Conservation (phyloP, 2,888 invertebrate species). For the Mantis religiosa region DNA sequence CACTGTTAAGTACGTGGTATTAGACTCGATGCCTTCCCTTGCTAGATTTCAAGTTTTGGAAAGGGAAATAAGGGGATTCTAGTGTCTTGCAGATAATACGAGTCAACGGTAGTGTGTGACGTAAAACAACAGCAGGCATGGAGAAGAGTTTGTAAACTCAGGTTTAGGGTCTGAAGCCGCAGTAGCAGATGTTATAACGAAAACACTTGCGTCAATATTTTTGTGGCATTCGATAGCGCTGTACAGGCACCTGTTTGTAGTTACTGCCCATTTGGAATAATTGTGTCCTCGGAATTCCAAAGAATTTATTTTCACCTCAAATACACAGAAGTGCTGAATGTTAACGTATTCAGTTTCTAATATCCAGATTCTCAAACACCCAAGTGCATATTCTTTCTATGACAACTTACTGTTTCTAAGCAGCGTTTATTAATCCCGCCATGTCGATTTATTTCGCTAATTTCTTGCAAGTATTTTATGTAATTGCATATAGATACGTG, state of each 20-base stretch:
- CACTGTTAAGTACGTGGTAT: slow-evolving; percentile 32
- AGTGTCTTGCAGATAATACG: slow-evolving; percentile 32
- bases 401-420: too few relatives aligned
- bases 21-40: slow-evolving; percentile 20
- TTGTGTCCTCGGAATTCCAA: too few relatives aligned
- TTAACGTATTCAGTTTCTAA: too few relatives aligned
- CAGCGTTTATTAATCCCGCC: too few relatives aligned
- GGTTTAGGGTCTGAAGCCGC: background rate
- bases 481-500: too few relatives aligned
- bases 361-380: too few relatives aligned
- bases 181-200: background rate
- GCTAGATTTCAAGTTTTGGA: slow-evolving; percentile 22
- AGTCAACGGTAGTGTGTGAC: background rate
- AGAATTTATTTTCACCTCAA: too few relatives aligned
- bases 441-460: too few relatives aligned
- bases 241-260: background rate
- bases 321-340: too few relatives aligned
- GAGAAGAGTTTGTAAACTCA: slow-evolving; percentile 11
- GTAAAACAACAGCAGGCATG: background rate
- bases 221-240: background rate
- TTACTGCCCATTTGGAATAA: too few relatives aligned
- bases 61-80: slow-evolving; percentile 29
- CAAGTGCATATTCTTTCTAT: too few relatives aligned
- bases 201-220: background rate
- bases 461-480: too few relatives aligned